Base-by-base conservation (phyloP, 2,113 vertebrate species). In the Cervus canadensis region DNA sequence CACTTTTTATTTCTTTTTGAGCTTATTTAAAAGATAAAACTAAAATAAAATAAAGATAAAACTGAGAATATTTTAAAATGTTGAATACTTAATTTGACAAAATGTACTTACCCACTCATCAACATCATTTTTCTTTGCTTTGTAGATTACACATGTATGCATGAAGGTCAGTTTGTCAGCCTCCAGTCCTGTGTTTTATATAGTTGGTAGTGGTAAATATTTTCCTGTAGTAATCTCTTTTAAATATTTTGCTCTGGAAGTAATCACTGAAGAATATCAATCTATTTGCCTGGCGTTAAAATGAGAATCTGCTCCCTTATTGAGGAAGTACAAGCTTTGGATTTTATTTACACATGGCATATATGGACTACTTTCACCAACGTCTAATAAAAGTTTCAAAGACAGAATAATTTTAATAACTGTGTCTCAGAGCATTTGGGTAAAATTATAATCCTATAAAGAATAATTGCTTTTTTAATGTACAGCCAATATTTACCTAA, bases 311-410 rank as follows among this genome's bases (percentile, higher is more conserved):
- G 6, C 3, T 96, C 54, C 9, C 25, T 60, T 79, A 79, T 4
- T 56, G 33, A 95, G 48, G 40, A 96, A 96, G 25, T 78, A 40
- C 2, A 87, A 71, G 23, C 79, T 93, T 90, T 92, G 15, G 57
- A 43, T 54, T 57, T 89, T 48, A 81, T 62, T 95, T 83, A 83
- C 30, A 81, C 59, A 85, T 67, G 5, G 40, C 21, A 76, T 90
- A 62, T 74, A 87, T 28, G 19, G 16, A 88, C 13, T 74, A 8
- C 25, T 91, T 96, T 62, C n/a, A 7, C 33, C 25, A 74, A 88
- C 17, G 57, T 91, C 62, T 81, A 90, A 88, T 90, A 94, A 78
- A 23, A 33, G 81, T 95, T 95, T 74, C 17, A 94, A 88, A 97
- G n/a, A 81, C 36, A 89, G 17, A 33, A 62, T 90, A 74, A 95